Conservation (phyloP, 2,888 invertebrate species). For the Euplagia quadripunctaria region DNA sequence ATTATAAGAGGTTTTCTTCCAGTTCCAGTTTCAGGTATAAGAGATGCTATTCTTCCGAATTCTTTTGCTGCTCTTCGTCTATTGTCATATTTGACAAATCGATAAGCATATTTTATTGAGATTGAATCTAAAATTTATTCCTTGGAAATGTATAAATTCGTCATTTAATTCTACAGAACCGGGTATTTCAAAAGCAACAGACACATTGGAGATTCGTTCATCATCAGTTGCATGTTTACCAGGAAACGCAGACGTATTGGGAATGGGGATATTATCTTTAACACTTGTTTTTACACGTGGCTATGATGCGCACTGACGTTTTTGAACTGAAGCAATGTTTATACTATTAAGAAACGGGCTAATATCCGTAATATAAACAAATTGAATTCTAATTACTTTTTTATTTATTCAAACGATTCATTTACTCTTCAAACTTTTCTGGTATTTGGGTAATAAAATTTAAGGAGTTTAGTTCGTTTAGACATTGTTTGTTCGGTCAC, state of each 20-base stretch:
- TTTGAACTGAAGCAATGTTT: slow-evolving; percentile 18
- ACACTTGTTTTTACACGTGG: slow-evolving; percentile 28
- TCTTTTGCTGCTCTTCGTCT: not conserved
- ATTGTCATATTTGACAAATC: not conserved
- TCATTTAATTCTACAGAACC: not conserved
- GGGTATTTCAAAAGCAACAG: not conserved
- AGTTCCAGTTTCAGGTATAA: not conserved
- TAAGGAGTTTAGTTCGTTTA: not conserved
- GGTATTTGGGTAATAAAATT: not conserved
- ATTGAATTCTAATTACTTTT: slow-evolving; percentile 20
- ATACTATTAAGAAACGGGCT: slow-evolving; percentile 21
- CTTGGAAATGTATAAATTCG: not conserved
- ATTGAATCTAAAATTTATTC: not conserved
- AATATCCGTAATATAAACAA: slow-evolving; percentile 28
- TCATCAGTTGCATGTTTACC: slow-evolving; percentile 10
- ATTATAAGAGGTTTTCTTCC: not conserved
- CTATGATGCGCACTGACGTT: slow-evolving; percentile 20
- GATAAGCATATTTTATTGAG: not conserved
- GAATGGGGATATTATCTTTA: slow-evolving; percentile 10
- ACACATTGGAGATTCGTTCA: not conserved
- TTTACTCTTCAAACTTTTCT: slow-evolving; percentile 8
- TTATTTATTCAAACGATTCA: slow-evolving; percentile 15
- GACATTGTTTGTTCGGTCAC: not conserved
- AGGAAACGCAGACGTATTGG: not conserved
- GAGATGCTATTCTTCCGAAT: not conserved